These are phyloP conservation scores for Aix galericulata DNA, from an alignment of 2,113 vertebrate species.

Conservation along the genomic window DNA sequence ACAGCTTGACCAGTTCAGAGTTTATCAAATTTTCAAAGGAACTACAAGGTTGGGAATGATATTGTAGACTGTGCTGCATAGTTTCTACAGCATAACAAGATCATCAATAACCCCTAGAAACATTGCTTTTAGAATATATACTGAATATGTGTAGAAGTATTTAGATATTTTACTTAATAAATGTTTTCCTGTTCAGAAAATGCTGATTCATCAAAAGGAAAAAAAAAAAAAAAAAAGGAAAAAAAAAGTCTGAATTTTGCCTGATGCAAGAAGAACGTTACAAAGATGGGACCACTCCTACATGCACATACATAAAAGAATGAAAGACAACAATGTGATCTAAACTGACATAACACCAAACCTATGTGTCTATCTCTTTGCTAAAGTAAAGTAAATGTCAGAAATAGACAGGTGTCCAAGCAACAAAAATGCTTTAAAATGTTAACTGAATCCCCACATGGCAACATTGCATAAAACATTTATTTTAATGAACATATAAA, in stretches of 20 bases:
- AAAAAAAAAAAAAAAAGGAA: neutral
- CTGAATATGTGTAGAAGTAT: neutral
- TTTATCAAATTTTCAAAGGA: neutral
- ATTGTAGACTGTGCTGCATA: neutral
- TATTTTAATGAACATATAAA: neutral
- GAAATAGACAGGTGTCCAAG: neutral
- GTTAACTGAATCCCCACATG: neutral
- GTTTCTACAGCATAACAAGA: neutral
- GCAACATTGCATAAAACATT: neutral
- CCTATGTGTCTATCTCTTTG: neutral
- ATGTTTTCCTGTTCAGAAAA: neutral
- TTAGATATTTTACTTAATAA: neutral
- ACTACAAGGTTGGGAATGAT: neutral
- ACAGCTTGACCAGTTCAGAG: neutral
- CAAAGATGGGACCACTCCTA: neutral
- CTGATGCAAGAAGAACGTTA: neutral
- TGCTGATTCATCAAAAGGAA: neutral
- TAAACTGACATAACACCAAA: neutral
- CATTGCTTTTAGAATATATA: neutral
- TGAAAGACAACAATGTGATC: neutral
- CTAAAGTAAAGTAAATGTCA: neutral
- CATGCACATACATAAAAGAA: neutral
- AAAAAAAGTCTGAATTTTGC: neutral
- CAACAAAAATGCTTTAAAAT: neutral
- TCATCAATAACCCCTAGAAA: neutral